Conservation (phyloP, 30 jellyfish, hydroid and myxozoan genomes). For the Cassiopea andromeda region DNA sequence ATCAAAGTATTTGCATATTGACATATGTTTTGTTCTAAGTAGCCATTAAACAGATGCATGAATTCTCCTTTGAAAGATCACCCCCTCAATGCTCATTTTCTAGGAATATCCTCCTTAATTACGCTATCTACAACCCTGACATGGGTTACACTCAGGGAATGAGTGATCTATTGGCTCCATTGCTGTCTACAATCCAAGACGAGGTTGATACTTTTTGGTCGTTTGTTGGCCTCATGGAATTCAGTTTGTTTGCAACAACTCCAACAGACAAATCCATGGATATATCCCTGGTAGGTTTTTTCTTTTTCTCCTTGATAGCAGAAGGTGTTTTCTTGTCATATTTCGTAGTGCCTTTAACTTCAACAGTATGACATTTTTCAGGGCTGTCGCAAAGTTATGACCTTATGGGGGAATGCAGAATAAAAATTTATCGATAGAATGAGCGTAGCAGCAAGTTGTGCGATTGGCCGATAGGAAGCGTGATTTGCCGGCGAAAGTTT, state of each 20-base stretch:
- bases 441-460: no score
- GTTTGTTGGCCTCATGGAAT: slow-evolving; percentile 96
- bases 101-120: slow-evolving; percentile 92
- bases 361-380: neutral
- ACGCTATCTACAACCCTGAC: slow-evolving; percentile 87
- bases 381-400: no score
- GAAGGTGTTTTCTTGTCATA: neutral
- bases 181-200: slow-evolving; percentile 84
- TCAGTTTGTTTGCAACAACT: slow-evolving; percentile 91
- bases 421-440: no score
- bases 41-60: no score
- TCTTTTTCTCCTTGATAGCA: neutral
- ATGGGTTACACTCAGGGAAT: slow-evolving; percentile 99
- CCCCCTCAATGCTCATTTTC: neutral
- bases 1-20: no score
- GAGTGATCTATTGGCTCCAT: slow-evolving; percentile 95
- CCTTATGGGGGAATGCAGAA: no score
- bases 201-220: slow-evolving; percentile 99
- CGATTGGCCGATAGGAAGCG: no score
- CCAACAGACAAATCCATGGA: slow-evolving; percentile 98
- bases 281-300: slow-evolving; percentile 72
- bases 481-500: no score
- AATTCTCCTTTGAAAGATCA: no score
- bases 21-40: no score
- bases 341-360: neutral